Base-by-base conservation (phyloP, 2,888 invertebrate genomes). In the Pollenia griseotomentosa region DNA sequence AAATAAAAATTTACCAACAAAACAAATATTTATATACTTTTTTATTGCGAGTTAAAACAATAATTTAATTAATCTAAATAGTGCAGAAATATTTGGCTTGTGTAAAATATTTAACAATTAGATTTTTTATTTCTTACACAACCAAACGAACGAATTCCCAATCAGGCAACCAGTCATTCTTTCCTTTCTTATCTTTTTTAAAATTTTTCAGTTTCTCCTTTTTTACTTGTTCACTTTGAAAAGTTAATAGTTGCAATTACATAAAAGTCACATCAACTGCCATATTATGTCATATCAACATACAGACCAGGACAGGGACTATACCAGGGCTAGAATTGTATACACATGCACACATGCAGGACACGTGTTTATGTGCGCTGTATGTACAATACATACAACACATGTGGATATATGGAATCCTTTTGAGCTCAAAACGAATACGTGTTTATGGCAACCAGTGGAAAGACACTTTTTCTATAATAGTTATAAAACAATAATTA, bases 181-280 rank as follows among this genome's bases (percentile, higher is more conserved):
- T 55, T 63, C 33, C 61, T 59, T 59, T 14, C 59, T 68, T 42
- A 68, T 74, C 2, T 19, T 11, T 40, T 40, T n/a, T 42, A 19
- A n/a, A 9, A 42, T 61, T 19, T 61, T 66, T 12, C 2, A 23
- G 2, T 46, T 12, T 19, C 11, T 46, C 14, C 12, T 23, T 61
- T 2, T 48, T 3, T 83, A 77, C 70, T 63, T 40, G 73, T 79
- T 79, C 79, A 68, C 78, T 66, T 61, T 84, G 74, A 84, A 84
- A 84, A 84, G 84, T 84, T 84, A 79, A 84, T 84, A 61, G 79
- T 74, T 74, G 73, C 61, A 84, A 84, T 84, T 84, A 84, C 46
- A 84, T 59, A 84, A 23, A 79, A 84, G 84, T 74, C 84, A 79
- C 79, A 84, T 79, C 84, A 79, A 66, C 79, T 84, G 84, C 53